Conservation (phyloP, 2,797 vertebrate genomes). For the Catamblyrhynchus diadema region DNA sequence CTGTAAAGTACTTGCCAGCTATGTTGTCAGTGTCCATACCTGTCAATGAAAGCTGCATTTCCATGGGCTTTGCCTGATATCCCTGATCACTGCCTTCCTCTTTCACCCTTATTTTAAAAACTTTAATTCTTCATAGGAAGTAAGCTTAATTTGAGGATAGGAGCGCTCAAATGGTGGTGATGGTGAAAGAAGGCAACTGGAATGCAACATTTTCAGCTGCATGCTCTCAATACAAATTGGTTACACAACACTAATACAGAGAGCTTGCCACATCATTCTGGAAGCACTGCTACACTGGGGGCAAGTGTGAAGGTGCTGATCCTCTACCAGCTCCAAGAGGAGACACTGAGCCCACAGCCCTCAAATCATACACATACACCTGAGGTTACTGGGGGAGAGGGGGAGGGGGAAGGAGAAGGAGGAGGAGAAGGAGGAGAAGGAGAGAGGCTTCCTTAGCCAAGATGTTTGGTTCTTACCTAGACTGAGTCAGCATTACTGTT, state of each 20-base stretch:
- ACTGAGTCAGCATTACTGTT: neutral
- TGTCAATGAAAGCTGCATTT: neutral
- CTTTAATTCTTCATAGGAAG: neutral
- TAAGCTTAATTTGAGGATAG: neutral
- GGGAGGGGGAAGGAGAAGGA: no score
- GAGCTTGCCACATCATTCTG: neutral
- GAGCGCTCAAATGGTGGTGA: neutral
- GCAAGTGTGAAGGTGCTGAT: neutral
- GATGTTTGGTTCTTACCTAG: neutral
- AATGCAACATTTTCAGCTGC: neutral
- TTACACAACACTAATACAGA: neutral
- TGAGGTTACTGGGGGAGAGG: neutral
- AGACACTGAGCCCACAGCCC: neutral
- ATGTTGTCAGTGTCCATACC: no score
- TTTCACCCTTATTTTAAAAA: neutral
- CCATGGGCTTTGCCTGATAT: neutral
- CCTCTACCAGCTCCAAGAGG: neutral
- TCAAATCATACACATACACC: neutral
- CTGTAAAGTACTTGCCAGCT: neutral
- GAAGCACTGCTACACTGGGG: neutral
- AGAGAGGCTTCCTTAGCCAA: neutral
- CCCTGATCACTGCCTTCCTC: neutral
- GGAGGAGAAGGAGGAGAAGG: no score
- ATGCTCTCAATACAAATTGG: neutral
- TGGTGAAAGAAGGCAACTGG: neutral